These are phyloP conservation scores for Oryzias dopingdopingensis DNA, from an alignment of 2,797 vertebrate genomes.

Conservation along the genomic window DNA sequence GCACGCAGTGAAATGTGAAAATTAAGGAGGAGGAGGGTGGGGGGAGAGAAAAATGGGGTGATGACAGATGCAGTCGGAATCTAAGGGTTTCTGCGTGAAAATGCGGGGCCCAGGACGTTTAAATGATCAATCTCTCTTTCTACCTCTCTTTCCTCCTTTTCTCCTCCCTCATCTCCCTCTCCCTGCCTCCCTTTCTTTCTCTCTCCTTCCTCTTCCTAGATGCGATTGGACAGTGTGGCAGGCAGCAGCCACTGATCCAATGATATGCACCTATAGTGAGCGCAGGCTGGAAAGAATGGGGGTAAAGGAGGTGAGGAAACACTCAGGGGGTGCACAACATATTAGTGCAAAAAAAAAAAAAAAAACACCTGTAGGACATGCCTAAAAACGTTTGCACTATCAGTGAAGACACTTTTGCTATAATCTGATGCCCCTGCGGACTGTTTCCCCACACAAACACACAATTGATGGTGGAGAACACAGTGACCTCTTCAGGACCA, in stretches of 20 bases:
- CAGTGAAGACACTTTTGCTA: conserved; percentile 3
- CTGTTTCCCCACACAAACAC: conserved; percentile 7
- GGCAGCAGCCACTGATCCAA: conserved; percentile 74
- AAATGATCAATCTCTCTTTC: conserved; percentile 69
- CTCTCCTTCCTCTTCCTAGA: conserved; percentile 55
- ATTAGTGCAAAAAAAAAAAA: background rate
- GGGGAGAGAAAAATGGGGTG: no score
- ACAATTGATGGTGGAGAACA: conserved; percentile 44
- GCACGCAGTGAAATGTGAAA: background rate
- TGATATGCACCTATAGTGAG: conserved; percentile 67
- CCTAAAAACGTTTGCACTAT: conserved; percentile 5
- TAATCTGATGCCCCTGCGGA: background rate
- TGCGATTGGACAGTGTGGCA: conserved; percentile 75
- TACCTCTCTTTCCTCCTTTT: conserved; percentile 25
- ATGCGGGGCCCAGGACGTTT: conserved; percentile 67
- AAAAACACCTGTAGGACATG: conserved; percentile 42
- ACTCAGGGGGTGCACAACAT: conserved; percentile 14
- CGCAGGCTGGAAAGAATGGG: conserved; percentile 19
- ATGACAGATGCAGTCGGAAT: conserved; percentile 9
- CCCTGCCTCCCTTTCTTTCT: conserved; percentile 22
- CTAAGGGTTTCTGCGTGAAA: conserved; percentile 45
- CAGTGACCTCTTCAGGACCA: conserved; percentile 66
- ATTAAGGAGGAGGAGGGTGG: no score
- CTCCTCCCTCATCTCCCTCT: conserved; percentile 36
- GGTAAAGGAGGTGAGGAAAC: conserved; percentile 7